Base-by-base conservation (phyloP, 2,888 invertebrate genomes). In the Periphyllus acericola region DNA sequence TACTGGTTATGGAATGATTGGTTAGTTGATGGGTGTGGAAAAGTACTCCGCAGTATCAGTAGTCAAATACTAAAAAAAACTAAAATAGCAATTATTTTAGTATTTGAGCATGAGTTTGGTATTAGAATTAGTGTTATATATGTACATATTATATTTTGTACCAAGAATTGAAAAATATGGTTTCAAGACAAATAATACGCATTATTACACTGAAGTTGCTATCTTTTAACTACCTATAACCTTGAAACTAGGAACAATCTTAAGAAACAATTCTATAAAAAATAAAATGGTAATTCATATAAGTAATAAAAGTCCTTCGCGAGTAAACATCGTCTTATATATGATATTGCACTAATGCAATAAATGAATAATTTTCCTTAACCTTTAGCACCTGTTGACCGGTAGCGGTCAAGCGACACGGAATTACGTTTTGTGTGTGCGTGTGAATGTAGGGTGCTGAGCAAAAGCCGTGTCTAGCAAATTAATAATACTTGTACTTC, bases 361-460 rank as follows among this genome's bases (percentile, higher is more conserved):
- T 76, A 84, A 76, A 55, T 84, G 66, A 84, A 84, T 84, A 84
- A 84, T 76, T 76, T 46, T 68, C 29, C 32, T 76, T 66, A 55
- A 76, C 84, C 84, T 84, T 84, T 84, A 75, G 32, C 84, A 84
- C 84, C 84, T 84, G 84, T 84, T 84, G 76, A 66, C 46, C 32
- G 68, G 46, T 76, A 46, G 84, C 76, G 84, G 84, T 84, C 76
- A 76, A 84, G 66, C 84, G 76, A 84, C 84, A 84, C 84, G 76
- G 17, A 84, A 84, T 76, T 87, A 55, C 34, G 5, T 29, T 2
- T 74, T 19, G 60, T 46, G 32, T 72, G 32, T 83, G 85, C 79
- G 85, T 79, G 85, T 87, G 86, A 84, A 84, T 66, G 14, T 84
- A 66, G 84, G 76, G 84, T 68, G 75, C 83, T 25, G 60, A 76